Base-by-base conservation (phyloP, 92 coral and sea anemone species). In the Galaxea fascicularis region DNA sequence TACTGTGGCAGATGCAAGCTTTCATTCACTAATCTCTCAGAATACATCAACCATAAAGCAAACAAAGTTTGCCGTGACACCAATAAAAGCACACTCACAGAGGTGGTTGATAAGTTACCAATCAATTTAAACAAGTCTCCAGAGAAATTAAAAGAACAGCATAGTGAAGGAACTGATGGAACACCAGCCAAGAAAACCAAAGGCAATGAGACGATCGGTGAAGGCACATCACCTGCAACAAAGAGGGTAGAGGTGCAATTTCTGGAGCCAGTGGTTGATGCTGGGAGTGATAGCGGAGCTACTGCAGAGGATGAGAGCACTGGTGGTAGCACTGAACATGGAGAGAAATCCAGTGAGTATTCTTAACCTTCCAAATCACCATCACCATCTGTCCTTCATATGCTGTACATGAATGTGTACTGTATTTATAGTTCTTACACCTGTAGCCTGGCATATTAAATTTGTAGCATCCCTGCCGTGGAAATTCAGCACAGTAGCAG, bases 1-100 rank as follows among this genome's bases (percentile, higher is more conserved):
- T 95, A 92, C 46, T 96, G 99, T 79, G 99, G 99, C 9, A 92
- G 85, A 83, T 96, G 99, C 75, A 96, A 91, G 46, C 84, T 82
- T 46, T 82, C 94, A 24, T 96, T 96, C 87, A 92, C 91, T 14
- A 95, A 93, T 71, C 89, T 96, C 31, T 67, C 98, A 41, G 88
- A 75, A 5, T 96, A 96, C 86, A 88, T 96, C 21, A 85, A 82
- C 4, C 99, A 96, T 63, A 96, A 96, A 86, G 87, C 89, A 83
- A 52, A 85, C 71, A 90, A 88, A 65, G 26, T 85, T n/a, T 91
- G 94, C 28, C 82, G 72, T 17, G 86, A 82, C 1, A 9, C 11
- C 41, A 83, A 47, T 51, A 83, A 83, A 53, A 74, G 74, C 59
- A 58, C 87, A 8, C 73, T 73, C 10, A 73, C 41, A 28, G 70